Evolutionary conservation across 2,888 invertebrate genomes (phyloP).

Genomic region (Pristionchus japonicus): DNA sequence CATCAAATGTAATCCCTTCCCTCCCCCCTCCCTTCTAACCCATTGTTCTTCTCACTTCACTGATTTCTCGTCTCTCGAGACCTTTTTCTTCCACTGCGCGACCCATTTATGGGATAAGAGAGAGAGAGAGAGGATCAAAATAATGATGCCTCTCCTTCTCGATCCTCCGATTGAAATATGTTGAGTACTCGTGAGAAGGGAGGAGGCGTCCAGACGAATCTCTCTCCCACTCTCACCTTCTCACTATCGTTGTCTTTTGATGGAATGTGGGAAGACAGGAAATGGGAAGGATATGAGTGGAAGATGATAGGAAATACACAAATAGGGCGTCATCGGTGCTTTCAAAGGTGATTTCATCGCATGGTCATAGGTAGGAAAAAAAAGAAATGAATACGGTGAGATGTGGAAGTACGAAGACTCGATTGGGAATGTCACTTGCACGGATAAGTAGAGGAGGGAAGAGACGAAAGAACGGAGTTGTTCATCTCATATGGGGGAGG

Average conservation of each 20-base stretch:
- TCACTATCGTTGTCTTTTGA: neutral
- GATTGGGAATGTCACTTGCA: neutral
- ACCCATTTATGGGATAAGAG: conserved; percentile 16
- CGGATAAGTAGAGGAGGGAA: neutral
- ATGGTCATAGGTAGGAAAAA: neutral
- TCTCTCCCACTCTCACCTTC: neutral
- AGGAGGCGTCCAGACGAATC: neutral
- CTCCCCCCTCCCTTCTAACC: neutral
- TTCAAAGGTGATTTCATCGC: neutral
- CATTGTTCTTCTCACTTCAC: conserved; percentile 30
- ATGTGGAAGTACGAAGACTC: neutral
- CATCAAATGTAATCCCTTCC: conserved; percentile 31
- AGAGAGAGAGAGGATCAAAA: conserved; percentile 5
- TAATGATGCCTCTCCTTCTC: neutral
- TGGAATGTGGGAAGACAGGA: neutral
- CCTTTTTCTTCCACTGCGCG: neutral
- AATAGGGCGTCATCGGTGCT: neutral
- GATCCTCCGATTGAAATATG: neutral
- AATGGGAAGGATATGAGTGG: neutral
- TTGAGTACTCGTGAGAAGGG: neutral
- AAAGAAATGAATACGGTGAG: neutral
- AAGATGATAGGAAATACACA: neutral
- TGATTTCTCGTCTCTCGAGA: conserved; percentile 26
- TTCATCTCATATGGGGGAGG: too few species aligned
- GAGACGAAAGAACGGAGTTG: neutral